Conservation (phyloP, 2,888 invertebrate genomes). For the Drosophila hawaiiensis region DNA sequence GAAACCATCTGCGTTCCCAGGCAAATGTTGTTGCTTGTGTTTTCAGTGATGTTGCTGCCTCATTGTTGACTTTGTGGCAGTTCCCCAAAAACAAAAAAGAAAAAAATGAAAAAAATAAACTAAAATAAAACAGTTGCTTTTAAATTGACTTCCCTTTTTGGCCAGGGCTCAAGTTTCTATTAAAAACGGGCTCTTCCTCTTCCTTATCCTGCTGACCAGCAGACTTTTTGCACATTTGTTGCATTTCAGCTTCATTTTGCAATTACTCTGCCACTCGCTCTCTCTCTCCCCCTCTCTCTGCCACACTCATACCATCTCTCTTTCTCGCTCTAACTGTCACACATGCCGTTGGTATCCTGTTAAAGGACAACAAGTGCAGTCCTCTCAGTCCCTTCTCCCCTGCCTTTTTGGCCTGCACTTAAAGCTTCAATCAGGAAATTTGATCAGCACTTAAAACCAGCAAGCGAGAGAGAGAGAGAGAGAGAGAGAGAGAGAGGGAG, state of each 20-base stretch:
- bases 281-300: background rate
- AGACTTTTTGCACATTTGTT: constrained; percentile 47
- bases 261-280: constrained; percentile 45
- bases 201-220: constrained; percentile 14
- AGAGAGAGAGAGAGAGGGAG: background rate
- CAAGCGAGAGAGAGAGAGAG: constrained; percentile 1
- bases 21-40: constrained; percentile 9
- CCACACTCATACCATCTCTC: background rate
- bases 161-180: constrained; percentile 51
- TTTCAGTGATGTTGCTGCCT: background rate
- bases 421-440: constrained; percentile 75
- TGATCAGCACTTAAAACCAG: constrained; percentile 70
- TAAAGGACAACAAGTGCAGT: constrained; percentile 54
- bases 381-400: background rate
- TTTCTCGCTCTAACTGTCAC: background rate
- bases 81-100: background rate
- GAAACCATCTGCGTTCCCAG: constrained; percentile 24
- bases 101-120: background rate
- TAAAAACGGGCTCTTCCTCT: constrained; percentile 39
- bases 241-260: constrained; percentile 67
- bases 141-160: constrained; percentile 48
- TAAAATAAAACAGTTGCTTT: constrained; percentile 28
- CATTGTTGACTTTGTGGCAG: constrained; percentile 2
- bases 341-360: constrained; percentile 57
- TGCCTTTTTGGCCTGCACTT: constrained; percentile 53